Evolutionary conservation across 2,113 vertebrate species (phyloP), one percentile per base, ranked within the genome.

Genomic region (Tapirus terrestris): DNA sequence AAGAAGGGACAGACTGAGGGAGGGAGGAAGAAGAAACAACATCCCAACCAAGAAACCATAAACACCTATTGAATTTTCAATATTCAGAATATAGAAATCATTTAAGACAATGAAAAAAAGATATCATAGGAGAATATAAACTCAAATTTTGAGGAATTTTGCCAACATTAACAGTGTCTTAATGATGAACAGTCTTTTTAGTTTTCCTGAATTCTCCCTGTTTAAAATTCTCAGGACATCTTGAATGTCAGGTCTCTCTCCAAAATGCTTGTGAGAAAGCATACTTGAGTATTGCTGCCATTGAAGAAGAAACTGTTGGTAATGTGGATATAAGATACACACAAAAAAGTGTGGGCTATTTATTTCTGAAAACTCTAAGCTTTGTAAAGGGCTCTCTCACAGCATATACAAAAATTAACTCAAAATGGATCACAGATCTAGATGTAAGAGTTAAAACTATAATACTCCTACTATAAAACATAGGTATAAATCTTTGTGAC

Each of bases 341-440:
- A 75, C 27, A 80, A 79, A 79, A 79, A 73, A 18, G 10, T 67
- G 12, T 79, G 63, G 27, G 25, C 6, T 70, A 27, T 53, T 65
- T 16, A 27, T 72, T 90, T 86, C 51, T 86, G 77, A 90, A 87
- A 96, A 93, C 23, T 45, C 16, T 21, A 79, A 80, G 21, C 39
- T 76, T 27, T 21, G 4, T 68, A 43, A 65, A 85, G 82, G 18
- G 14, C 13, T 76, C 31, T 91, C 51, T 91, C 43, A 63, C 1
- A 76, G 70, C 13, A 61, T 75, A 10, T 56, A 90, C 1, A 86
- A n/a, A 85, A 81, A 39, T 60, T 51, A 80, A 80, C 76, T 86
- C 48, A 90, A 91, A 82, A 76, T 97, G 81, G 72, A 81, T 75
- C 23, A 81, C 53, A 68, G 39, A 75, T 51, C 51, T 48, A 96